phyloP scores from a whole-genome alignment of 2,113 vertebrate species.

The Stomatorhinus ivindoensis region DNA sequence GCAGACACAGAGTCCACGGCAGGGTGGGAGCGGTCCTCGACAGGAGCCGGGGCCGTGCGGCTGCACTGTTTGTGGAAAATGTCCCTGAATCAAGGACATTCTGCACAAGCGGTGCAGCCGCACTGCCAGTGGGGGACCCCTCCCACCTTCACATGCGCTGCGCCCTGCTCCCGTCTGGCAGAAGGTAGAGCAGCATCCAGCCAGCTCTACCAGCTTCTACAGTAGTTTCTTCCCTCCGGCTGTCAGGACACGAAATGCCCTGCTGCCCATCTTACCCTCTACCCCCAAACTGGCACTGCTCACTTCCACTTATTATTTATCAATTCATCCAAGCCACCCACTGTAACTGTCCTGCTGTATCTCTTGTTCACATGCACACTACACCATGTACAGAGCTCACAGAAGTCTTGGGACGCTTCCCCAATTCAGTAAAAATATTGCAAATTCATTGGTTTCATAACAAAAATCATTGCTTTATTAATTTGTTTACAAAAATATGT shows the following conservation, averaged over 20 bases:
- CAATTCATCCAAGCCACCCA: background rate
- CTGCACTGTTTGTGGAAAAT: background rate
- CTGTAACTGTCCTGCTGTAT: background rate
- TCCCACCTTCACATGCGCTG: background rate
- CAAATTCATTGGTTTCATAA: background rate
- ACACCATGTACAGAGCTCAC: background rate
- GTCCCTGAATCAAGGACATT: background rate
- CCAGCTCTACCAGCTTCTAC: background rate
- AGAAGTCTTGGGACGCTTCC: background rate
- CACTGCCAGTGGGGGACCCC: background rate
- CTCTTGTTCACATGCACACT: background rate
- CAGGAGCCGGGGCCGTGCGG: background rate
- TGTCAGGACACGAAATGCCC: background rate
- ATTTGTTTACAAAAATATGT: background rate
- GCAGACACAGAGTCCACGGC: background rate
- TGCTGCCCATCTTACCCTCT: background rate
- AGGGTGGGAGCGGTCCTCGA: background rate
- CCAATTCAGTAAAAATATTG: background rate
- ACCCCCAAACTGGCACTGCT: background rate
- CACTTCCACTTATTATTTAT: background rate
- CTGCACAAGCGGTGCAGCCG: background rate
- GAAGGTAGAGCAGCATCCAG: background rate
- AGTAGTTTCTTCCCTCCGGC: background rate
- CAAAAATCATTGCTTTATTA: background rate
- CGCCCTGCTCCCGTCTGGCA: background rate